phyloP scores from a whole-genome alignment of 2,888 invertebrate species.

The Aquatica leii region DNA sequence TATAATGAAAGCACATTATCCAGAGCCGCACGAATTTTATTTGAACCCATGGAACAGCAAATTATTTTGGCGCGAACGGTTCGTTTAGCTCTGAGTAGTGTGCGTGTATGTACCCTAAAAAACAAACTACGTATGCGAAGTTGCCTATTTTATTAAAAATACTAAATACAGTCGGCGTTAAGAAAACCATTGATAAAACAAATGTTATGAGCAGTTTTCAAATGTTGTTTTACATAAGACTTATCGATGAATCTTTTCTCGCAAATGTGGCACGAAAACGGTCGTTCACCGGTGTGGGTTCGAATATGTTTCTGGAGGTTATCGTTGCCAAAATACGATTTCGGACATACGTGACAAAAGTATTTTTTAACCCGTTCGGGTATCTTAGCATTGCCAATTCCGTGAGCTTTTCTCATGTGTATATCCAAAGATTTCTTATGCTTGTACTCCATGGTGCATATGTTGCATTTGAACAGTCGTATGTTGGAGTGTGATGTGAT shows the following conservation, averaged over 20 bases:
- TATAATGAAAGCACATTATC: no score
- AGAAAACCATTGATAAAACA: no score
- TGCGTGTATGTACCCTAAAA: no score
- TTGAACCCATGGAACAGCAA: no score
- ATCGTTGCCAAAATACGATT: conserved; percentile 52
- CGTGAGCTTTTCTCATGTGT: conserved; percentile 64
- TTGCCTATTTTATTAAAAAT: no score
- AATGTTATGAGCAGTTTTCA: conserved; percentile 64
- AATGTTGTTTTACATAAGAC: conserved; percentile 64
- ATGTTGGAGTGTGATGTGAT: conserved; percentile 52
- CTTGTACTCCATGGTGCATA: conserved; percentile 65
- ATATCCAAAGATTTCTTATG: conserved; percentile 62
- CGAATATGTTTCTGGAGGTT: conserved; percentile 54
- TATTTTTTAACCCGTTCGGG: conserved; percentile 63
- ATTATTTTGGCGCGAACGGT: no score
- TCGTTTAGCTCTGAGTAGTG: no score
- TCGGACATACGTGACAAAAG: conserved; percentile 52
- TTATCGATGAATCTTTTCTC: conserved; percentile 60
- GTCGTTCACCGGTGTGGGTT: conserved; percentile 52
- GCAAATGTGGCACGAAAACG: conserved; percentile 52
- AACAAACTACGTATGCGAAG: no score
- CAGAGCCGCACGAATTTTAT: no score
- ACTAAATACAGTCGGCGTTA: no score
- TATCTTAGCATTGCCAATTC: conserved; percentile 61
- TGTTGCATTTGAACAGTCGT: conserved; percentile 57